Conservation (phyloP, 2,113 vertebrate species). For the Chrysochloris asiatica region DNA sequence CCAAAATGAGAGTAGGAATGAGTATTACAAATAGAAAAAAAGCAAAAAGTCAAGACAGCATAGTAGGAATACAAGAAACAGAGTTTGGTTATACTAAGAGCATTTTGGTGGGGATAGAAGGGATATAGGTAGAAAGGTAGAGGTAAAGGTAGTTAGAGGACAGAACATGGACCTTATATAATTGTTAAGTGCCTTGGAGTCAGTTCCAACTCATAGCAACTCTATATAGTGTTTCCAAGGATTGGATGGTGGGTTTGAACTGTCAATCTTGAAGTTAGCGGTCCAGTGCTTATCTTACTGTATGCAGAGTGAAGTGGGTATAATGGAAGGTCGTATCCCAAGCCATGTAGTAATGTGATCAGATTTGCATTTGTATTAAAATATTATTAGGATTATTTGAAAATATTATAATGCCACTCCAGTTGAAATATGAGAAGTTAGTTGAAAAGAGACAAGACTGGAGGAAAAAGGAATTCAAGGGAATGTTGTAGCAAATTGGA, state of each 20-base stretch:
- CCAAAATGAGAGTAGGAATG: not conserved
- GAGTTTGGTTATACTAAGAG: not conserved
- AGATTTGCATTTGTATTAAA: not conserved
- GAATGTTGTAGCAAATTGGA: too few species aligned
- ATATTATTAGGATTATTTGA: not conserved
- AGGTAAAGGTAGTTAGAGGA: not conserved
- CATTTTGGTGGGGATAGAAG: not conserved
- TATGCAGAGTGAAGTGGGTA: not conserved
- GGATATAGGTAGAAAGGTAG: not conserved
- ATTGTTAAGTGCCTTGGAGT: too few species aligned
- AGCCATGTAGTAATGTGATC: not conserved
- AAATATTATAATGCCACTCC: not conserved
- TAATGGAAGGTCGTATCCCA: not conserved
- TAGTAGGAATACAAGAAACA: not conserved
- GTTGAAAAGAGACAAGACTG: not conserved
- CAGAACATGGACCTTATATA: not conserved
- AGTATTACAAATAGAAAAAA: not conserved
- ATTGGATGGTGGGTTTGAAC: too few species aligned
- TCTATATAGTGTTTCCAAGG: too few species aligned
- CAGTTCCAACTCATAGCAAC: too few species aligned
- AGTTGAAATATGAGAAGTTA: not conserved
- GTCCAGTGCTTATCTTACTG: too few species aligned
- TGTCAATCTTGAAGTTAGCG: too few species aligned
- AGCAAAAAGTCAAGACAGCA: not conserved
- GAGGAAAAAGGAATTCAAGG: not conserved